Evolutionary conservation across 2,888 invertebrate species (phyloP), one percentile per base, ranked within the genome.

Genomic region (Brachylomia viminalis): DNA sequence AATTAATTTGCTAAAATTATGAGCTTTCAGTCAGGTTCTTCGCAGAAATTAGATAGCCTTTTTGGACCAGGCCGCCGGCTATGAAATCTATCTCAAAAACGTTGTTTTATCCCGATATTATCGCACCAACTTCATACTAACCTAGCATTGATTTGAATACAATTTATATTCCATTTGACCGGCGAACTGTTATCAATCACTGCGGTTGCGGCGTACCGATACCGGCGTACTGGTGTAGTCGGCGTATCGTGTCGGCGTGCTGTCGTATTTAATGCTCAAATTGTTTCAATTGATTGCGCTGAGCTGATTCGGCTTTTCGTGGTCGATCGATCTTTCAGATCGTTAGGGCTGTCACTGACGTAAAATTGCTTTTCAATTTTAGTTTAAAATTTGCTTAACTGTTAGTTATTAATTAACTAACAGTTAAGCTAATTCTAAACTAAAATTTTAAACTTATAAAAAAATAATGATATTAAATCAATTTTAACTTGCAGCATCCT

Each of bases 201-300:
- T 20, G 87, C 64, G 80, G 84, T 72, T 79, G 85, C 72, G 85
- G 84, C 78, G 77, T 85, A 75, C 76, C 76, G 80, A 79, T 79
- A 71, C 67, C 67, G 54, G 76, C 84, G 80, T 83, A 83, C 69
- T 68, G 65, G 68, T 71, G 73, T 68, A 67, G 75, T 8, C 56
- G 79, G 75, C 73, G 78, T 69, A 68, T 64, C 86, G 73, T 71
- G 66, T 72, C 72, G 64, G 68, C 85, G 70, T 75, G 77, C 82
- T 70, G 76, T 80, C 83, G 86, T 81, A 86, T 87, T 87, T 84
- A 88, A 86, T 84, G 86, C 68, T 85, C 70, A 83, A 86, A 86
- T 88, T 82, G 88, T 86, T 88, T 84, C 80, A 83, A 87, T 82
- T 88, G 82, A 88, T 88, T 88, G 80, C 81, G 72, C 80, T 69